phyloP scores from a whole-genome alignment of 1,140 invertebrate species.

The Calycopis cecrops region DNA sequence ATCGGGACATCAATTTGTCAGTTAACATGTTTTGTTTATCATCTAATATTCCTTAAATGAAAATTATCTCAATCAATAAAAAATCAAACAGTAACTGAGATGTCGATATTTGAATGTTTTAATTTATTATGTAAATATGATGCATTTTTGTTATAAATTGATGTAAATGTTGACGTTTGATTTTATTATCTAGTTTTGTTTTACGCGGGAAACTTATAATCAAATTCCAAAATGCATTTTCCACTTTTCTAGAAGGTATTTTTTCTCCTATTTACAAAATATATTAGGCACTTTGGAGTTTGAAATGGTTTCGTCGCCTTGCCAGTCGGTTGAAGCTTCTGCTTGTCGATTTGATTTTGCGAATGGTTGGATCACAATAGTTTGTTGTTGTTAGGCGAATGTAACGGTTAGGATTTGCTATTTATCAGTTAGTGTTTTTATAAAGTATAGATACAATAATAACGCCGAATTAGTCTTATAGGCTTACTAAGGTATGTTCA shows the following conservation, averaged over 20 bases:
- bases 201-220: constrained; percentile 27
- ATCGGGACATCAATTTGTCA: too few relatives aligned
- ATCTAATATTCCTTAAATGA: too few relatives aligned
- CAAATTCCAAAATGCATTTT: constrained; percentile 21
- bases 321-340: too few relatives aligned
- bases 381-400: background rate
- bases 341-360: too few relatives aligned
- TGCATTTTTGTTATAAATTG: constrained; percentile 65
- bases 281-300: background rate
- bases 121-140: constrained; percentile 58
- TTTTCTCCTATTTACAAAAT: constrained; percentile 1
- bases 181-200: constrained; percentile 38
- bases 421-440: constrained; percentile 27
- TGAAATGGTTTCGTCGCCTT: too few relatives aligned
- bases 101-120: constrained; percentile 62
- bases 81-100: constrained; percentile 14
- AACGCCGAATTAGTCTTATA: constrained; percentile 69
- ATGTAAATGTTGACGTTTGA: constrained; percentile 66
- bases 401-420: constrained; percentile 7
- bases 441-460: constrained; percentile 47
- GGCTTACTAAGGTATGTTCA: constrained; percentile 39
- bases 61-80: too few relatives aligned
- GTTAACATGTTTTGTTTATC: too few relatives aligned
- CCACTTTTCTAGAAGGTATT: constrained; percentile 12
- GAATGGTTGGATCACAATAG: too few relatives aligned